Evolutionary conservation across 2,113 vertebrate species (phyloP), one percentile per base, ranked within the genome.

Genomic region (Pseudorectes ferrugineus): DNA sequence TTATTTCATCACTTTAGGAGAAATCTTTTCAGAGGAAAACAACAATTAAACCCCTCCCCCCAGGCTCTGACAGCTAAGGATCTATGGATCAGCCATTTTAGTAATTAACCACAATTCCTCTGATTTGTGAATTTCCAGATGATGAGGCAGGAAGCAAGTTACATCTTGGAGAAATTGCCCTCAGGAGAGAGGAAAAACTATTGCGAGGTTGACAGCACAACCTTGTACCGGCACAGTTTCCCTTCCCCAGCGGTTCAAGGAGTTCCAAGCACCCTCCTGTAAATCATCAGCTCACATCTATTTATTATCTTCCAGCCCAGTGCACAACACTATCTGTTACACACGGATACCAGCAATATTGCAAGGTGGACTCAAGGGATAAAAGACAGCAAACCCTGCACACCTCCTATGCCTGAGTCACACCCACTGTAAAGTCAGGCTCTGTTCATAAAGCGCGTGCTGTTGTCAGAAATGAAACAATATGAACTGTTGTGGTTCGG

Each of bases 271-370:
- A 97, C 92, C 96, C 92, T 98, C 97, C 97, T 97, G 97, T 98
- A 98, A 98, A 98, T 98, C 97, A 97, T 98, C 97, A 92, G 95
- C 97, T 97, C 95, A 96, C 95, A 96, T 97, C 96, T 98, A 98
- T 98, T 98, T 98, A 98, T 98, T 97, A 97, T 97, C 98, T 98
- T 97, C 95, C 97, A 98, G 96, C 93, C 96, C 97, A 96, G 91
- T 97, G 97, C 97, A 98, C 98, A 98, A 96, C 94, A 96, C 97
- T 98, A 95, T 98, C 97, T 97, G 98, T 97, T 98, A 98, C 97
- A 98, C 98, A 97, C 92, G 97, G 97, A 97, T 96, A 97, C 97
- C 97, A 89, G 96, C 93, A 97, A 96, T 96, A 98, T 97, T 97
- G 97, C 97, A 97, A 94, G 62, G 92, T 97, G 97, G 97, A 88